Conservation (phyloP, 2,113 vertebrate species). For the Anhinga anhinga region DNA sequence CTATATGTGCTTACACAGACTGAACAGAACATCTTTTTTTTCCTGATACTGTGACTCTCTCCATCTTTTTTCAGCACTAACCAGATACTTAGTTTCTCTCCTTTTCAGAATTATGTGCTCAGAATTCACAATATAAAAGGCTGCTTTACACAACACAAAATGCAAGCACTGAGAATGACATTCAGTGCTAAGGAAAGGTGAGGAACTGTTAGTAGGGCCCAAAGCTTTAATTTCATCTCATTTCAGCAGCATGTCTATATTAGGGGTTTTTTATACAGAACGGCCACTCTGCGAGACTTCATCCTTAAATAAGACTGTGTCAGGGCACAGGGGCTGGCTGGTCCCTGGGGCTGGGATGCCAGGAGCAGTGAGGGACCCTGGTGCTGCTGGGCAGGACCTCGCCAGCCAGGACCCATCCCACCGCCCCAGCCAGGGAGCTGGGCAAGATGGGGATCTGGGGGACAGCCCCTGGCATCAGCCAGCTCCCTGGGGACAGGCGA, state of each 20-base stretch:
- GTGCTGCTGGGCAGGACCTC: not conserved
- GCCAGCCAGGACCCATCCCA: not conserved
- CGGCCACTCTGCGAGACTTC: not conserved
- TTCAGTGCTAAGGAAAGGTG: not conserved
- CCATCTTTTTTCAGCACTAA: not conserved
- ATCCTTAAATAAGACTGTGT: not conserved
- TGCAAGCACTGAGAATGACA: not conserved
- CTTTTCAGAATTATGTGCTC: not conserved
- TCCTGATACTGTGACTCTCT: not conserved
- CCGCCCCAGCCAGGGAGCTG: not conserved
- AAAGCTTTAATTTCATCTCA: not conserved
- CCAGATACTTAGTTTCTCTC: not conserved
- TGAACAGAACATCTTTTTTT: not conserved
- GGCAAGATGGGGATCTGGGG: accelerated
- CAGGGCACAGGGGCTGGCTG: not conserved
- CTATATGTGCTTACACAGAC: not conserved
- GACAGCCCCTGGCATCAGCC: not conserved
- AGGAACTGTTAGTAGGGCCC: not conserved
- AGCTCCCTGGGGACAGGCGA: not conserved
- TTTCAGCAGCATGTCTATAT: not conserved
- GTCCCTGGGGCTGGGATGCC: not conserved
- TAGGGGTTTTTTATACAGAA: not conserved
- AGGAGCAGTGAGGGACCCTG: not conserved
- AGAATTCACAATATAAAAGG: not conserved
- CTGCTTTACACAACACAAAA: not conserved